A percentile compares a stretch with the other conserved stretches of the same genome.
These are phyloP conservation scores for Athrips mouffetella DNA, from an alignment of 2,888 invertebrate species.

Conservation along the genomic window DNA sequence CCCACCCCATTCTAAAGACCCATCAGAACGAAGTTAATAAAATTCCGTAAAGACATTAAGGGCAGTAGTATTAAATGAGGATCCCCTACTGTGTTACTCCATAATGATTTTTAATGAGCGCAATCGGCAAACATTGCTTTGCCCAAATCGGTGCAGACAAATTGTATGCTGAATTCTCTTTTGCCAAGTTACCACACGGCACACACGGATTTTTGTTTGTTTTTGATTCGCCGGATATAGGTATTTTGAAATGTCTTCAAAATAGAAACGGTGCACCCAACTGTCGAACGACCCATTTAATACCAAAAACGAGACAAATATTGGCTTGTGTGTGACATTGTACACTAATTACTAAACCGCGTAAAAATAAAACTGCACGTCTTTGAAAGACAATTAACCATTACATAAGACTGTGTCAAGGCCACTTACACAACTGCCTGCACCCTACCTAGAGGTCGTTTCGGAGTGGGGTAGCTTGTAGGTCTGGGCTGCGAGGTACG, in stretches of 20 bases:
- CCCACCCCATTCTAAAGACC: too few species aligned
- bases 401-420: constrained; percentile 16
- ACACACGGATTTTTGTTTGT: background rate
- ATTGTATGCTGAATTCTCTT: background rate
- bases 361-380: background rate
- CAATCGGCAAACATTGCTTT: background rate
- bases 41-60: background rate
- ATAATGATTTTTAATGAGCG: constrained; percentile 2
- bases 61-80: background rate
- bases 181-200: background rate
- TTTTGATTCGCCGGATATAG: background rate
- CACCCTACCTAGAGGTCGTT: constrained; percentile 11
- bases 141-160: background rate
- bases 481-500: background rate
- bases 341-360: too few species aligned
- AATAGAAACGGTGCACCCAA: background rate
- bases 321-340: too few species aligned
- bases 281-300: too few species aligned
- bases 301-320: too few species aligned
- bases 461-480: background rate
- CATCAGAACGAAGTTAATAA: background rate
- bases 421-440: constrained; percentile 11
- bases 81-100: background rate
- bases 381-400: background rate
- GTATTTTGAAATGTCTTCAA: background rate